These are phyloP conservation scores for Harpagoxenus sublaevis DNA, from an alignment of 2,888 invertebrate species.

Conservation along the genomic window DNA sequence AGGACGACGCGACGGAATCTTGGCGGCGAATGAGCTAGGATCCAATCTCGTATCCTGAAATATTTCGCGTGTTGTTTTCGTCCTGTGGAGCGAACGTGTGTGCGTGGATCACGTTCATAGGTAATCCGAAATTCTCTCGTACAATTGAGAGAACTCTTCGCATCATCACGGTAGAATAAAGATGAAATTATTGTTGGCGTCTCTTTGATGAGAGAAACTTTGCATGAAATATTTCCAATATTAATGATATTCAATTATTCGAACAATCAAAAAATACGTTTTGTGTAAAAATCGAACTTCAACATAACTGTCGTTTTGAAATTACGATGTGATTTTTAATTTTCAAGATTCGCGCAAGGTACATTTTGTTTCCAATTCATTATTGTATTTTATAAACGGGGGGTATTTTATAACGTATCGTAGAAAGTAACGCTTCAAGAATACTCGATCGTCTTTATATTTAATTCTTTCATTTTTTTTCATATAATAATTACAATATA, in stretches of 20 bases:
- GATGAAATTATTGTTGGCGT: neutral
- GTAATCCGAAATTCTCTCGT: neutral
- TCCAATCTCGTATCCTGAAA: neutral
- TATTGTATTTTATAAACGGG: too few species aligned
- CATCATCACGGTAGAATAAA: neutral
- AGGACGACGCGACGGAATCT: constrained; percentile 27
- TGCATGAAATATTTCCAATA: neutral
- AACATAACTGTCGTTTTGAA: neutral
- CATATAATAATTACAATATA: too few species aligned
- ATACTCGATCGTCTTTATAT: too few species aligned
- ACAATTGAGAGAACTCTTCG: neutral
- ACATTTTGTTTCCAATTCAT: too few species aligned
- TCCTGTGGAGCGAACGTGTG: neutral
- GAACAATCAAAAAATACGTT: neutral
- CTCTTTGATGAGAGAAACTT: neutral
- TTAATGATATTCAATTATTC: neutral
- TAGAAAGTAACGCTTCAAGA: too few species aligned
- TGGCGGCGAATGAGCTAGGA: neutral
- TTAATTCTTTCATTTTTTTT: too few species aligned
- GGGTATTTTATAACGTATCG: too few species aligned
- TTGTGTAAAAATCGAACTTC: neutral
- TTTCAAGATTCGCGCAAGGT: too few species aligned
- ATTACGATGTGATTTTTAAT: neutral
- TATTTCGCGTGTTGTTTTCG: neutral
- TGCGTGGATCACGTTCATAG: neutral